Evolutionary conservation across 2,113 vertebrate species (phyloP).

Genomic region (Gnathonemus echidnorhynchus): DNA sequence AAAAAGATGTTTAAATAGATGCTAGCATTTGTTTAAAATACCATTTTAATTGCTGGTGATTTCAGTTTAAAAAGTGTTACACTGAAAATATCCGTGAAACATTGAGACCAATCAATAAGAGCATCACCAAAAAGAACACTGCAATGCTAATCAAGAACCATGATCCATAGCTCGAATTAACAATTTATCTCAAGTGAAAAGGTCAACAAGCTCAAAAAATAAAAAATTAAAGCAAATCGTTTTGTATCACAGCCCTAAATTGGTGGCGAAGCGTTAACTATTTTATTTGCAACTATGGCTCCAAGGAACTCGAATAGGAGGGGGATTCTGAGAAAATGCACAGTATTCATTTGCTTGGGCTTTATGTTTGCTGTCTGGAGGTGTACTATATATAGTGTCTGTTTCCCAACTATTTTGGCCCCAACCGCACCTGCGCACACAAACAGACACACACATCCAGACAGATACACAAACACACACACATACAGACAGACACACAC

Average conservation of each 20-base stretch:
- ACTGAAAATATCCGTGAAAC: not conserved
- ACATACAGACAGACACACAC: too few relatives aligned
- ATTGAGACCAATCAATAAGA: not conserved
- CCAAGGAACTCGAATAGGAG: not conserved
- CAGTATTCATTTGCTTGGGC: not conserved
- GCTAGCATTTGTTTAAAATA: not conserved
- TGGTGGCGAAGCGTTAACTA: not conserved
- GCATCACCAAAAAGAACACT: not conserved
- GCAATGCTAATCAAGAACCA: not conserved
- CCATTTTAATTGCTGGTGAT: not conserved
- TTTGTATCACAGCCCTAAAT: not conserved
- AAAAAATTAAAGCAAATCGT: not conserved
- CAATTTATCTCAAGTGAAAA: conserved; percentile 12
- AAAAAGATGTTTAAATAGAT: not conserved
- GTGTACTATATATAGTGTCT: not conserved
- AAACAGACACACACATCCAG: not conserved
- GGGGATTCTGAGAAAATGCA: not conserved
- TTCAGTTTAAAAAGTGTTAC: not conserved
- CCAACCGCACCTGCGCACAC: not conserved
- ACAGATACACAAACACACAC: too few relatives aligned
- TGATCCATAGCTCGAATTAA: not conserved
- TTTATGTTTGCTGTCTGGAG: not conserved
- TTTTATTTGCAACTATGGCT: not conserved
- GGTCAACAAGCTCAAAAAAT: not conserved
- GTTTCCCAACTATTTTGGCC: not conserved